Evolutionary conservation across 1,140 invertebrate genomes (phyloP).

Genomic region (Centruroides sculpturatus): DNA sequence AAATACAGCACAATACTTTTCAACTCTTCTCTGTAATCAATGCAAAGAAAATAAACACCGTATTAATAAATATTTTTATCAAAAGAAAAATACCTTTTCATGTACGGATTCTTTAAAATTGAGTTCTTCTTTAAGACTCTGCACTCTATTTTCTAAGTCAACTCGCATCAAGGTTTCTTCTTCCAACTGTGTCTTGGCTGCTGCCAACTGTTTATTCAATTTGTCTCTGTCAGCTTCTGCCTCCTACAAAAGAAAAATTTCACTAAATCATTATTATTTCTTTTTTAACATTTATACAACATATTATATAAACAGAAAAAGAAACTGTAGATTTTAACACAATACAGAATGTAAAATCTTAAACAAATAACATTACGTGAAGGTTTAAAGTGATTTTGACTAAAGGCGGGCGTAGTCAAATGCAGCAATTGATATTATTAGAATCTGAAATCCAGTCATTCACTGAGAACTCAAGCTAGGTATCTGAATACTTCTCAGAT

Average conservation of each 20-base stretch:
- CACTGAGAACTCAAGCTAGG: too few relatives aligned
- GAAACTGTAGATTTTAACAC: background rate
- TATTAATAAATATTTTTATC: background rate
- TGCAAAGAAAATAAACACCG: too few relatives aligned
- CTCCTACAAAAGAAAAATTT: constrained; percentile 34
- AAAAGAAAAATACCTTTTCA: constrained; percentile 28
- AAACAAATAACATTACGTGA: too few relatives aligned
- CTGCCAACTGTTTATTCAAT: constrained; percentile 54
- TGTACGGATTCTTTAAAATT: constrained; percentile 63
- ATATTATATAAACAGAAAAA: background rate
- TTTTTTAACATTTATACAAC: background rate
- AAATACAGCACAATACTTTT: too few relatives aligned
- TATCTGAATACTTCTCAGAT: too few relatives aligned
- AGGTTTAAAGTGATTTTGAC: too few relatives aligned
- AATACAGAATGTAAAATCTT: too few relatives aligned
- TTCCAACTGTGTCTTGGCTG: constrained; percentile 68
- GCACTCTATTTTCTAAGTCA: constrained; percentile 83
- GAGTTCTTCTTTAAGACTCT: constrained; percentile 79
- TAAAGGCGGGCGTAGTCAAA: too few relatives aligned
- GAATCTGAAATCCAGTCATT: too few relatives aligned
- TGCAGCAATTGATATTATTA: too few relatives aligned
- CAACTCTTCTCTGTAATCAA: too few relatives aligned
- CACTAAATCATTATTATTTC: background rate
- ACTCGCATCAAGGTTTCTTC: constrained; percentile 80
- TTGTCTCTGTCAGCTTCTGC: constrained; percentile 58